These are phyloP conservation scores for Asteroscopus sphinx DNA, from an alignment of 2,888 invertebrate genomes.

Conservation along the genomic window DNA sequence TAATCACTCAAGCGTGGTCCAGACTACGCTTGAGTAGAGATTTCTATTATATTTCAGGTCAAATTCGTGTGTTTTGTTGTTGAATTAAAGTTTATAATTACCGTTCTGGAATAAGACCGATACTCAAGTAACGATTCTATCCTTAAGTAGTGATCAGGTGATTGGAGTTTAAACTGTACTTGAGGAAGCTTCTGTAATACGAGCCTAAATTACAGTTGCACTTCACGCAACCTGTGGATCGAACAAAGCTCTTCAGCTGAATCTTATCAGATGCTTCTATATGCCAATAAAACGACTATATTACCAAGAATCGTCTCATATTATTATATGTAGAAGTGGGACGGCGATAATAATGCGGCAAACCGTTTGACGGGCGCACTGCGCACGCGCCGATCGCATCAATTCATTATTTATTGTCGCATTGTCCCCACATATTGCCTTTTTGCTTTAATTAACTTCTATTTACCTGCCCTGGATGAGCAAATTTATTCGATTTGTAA, in stretches of 20 bases:
- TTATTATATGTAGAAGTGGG: conserved; percentile 42
- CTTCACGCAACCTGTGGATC: background rate
- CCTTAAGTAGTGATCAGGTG: too few species aligned
- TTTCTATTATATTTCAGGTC: too few species aligned
- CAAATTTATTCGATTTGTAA: conserved; percentile 21
- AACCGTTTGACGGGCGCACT: conserved; percentile 60
- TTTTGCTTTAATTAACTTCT: conserved; percentile 63
- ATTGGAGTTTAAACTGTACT: too few species aligned
- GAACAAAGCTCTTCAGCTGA: background rate
- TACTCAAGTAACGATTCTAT: too few species aligned
- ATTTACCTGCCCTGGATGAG: conserved; percentile 15
- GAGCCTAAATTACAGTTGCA: background rate
- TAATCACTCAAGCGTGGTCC: too few species aligned
- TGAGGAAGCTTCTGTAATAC: too few species aligned
- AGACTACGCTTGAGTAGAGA: too few species aligned
- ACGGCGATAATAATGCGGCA: conserved; percentile 42
- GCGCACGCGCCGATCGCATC: conserved; percentile 70
- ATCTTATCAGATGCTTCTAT: conserved; percentile 3
- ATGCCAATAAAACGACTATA: conserved; percentile 30
- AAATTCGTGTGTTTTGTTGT: too few species aligned
- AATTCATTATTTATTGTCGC: conserved; percentile 69
- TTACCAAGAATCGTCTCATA: conserved; percentile 35
- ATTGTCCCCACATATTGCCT: conserved; percentile 66
- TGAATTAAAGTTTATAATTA: too few species aligned
- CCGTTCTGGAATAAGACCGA: too few species aligned